Evolutionary conservation across 2,888 invertebrate species (phyloP).

Genomic region (Drosophila stalkeri): DNA sequence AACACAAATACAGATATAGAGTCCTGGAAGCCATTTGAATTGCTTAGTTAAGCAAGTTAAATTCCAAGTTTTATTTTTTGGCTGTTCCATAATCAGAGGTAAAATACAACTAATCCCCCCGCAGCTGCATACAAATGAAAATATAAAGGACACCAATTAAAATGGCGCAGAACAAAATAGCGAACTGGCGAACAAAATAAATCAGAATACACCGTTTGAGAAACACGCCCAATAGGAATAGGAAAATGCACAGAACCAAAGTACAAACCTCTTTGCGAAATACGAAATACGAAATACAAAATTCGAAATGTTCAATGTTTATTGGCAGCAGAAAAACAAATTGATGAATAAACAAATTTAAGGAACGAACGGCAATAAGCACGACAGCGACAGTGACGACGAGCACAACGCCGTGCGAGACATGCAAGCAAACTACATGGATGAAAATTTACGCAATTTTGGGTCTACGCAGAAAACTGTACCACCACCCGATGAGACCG

Average conservation of each 20-base stretch:
- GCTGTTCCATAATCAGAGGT: background rate
- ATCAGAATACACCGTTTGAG: slow-evolving; percentile 18
- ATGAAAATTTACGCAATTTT: slow-evolving; percentile 80
- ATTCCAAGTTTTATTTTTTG: background rate
- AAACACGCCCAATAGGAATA: slow-evolving; percentile 52
- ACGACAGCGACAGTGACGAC: slow-evolving; percentile 29
- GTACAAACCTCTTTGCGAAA: slow-evolving; percentile 48
- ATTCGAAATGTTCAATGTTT: slow-evolving; percentile 16
- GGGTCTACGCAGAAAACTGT: slow-evolving; percentile 79
- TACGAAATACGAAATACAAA: background rate
- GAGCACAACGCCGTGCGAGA: slow-evolving; percentile 71
- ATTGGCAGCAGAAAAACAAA: slow-evolving; percentile 31
- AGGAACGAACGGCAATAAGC: slow-evolving; percentile 39
- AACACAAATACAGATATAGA: background rate
- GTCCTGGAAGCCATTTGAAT: background rate
- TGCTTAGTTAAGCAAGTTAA: background rate
- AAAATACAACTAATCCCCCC: slow-evolving; percentile 21
- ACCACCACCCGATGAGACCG: slow-evolving; percentile 64
- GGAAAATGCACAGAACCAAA: slow-evolving; percentile 6
- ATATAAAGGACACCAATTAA: slow-evolving; percentile 48
- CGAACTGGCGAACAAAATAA: slow-evolving; percentile 7
- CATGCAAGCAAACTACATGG: slow-evolving; percentile 72
- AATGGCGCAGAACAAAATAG: slow-evolving; percentile 49
- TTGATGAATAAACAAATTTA: slow-evolving; percentile 55
- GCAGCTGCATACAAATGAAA: slow-evolving; percentile 32